A percentile compares a stretch with the other conserved stretches of the same genome.
phyloP scores from a whole-genome alignment of 2,113 vertebrate species.

The Rhineura floridana region DNA sequence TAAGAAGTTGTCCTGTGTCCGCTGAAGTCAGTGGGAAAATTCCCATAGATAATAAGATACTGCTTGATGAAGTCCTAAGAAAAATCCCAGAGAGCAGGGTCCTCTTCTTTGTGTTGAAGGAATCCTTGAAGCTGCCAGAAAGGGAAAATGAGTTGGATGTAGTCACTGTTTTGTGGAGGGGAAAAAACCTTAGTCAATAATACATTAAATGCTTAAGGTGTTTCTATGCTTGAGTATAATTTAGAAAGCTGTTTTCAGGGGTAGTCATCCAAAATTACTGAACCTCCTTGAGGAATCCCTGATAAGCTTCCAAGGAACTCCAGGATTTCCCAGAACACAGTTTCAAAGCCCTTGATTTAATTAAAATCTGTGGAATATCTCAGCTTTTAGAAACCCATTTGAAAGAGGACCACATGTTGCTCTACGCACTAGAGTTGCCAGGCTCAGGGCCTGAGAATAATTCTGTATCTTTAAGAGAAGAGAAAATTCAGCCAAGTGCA shows the following conservation, averaged over 20 bases:
- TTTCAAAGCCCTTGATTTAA: neutral
- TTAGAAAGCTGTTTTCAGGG: neutral
- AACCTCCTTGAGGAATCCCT: neutral
- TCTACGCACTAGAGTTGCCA: too few species aligned
- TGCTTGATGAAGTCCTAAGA: neutral
- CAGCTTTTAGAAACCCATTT: neutral
- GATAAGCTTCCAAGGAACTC: neutral
- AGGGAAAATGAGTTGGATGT: neutral
- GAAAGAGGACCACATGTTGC: neutral
- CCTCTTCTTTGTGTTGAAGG: neutral
- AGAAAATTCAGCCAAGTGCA: too few species aligned
- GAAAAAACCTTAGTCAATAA: neutral
- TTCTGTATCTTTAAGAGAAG: too few species aligned
- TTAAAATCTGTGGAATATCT: neutral
- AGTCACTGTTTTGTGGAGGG: neutral
- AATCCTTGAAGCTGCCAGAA: neutral
- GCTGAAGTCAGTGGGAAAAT: neutral
- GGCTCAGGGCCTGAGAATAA: too few species aligned
- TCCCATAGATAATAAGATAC: neutral
- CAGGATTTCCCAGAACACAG: neutral
- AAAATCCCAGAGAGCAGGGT: neutral
- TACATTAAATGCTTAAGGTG: neutral
- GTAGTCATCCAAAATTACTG: neutral
- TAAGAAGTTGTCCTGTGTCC: neutral
- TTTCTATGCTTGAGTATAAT: neutral